These are phyloP conservation scores for Meiosimyza platycephala DNA, from an alignment of 2,888 invertebrate species.

Conservation along the genomic window DNA sequence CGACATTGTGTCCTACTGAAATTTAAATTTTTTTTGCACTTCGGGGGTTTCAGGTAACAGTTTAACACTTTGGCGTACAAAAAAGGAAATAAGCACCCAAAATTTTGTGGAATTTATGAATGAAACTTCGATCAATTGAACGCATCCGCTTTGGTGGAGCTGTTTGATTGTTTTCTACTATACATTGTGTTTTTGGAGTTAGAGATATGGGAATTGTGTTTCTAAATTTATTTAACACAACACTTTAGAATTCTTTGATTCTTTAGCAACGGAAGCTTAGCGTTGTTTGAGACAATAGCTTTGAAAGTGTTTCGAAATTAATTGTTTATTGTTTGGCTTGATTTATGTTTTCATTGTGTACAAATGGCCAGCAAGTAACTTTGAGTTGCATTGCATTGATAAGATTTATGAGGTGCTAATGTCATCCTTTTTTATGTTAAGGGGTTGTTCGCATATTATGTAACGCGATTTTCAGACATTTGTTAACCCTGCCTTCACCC, in stretches of 20 bases:
- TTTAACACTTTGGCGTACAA: not conserved
- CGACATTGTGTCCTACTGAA: slow-evolving; percentile 21
- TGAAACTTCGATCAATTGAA: not conserved
- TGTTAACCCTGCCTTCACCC: no score
- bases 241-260: not conserved
- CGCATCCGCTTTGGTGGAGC: not conserved
- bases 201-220: not conserved
- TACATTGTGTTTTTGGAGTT: not conserved
- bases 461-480: no score
- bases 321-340: slow-evolving; percentile 17
- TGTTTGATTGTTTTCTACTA: no score
- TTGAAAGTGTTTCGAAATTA: slow-evolving; percentile 22
- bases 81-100: not conserved
- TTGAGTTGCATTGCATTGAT: not conserved
- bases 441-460: no score
- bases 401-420: not conserved
- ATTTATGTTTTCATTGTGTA: slow-evolving; percentile 4
- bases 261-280: slow-evolving; percentile 3
- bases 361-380: not conserved
- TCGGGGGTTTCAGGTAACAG: not conserved
- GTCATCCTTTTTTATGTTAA: no score
- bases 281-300: not conserved
- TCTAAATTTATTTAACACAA: not conserved
- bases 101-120: slow-evolving; percentile 13
- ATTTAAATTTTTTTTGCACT: not conserved